Conservation (phyloP, 2,888 invertebrate genomes). For the Agonopterix heracliana region DNA sequence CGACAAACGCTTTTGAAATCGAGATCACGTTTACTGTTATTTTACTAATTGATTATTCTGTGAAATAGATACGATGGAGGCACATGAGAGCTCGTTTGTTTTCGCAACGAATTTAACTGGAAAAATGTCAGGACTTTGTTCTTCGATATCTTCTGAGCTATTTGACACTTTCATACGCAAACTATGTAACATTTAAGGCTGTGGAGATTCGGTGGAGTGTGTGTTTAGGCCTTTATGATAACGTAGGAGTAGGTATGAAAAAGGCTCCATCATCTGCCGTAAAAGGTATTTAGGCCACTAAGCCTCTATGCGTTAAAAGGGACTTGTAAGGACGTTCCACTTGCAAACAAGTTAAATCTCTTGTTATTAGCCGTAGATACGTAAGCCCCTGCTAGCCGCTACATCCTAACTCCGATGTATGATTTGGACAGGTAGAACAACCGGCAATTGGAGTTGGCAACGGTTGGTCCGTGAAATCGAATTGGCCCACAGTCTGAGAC, state of each 20-base stretch:
- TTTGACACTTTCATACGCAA: too few species aligned
- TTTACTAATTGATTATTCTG: slow-evolving; percentile 5
- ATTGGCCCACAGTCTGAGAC: slow-evolving; percentile 68
- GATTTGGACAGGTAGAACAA: slow-evolving; percentile 28
- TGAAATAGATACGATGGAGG: not conserved
- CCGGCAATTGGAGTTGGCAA: slow-evolving; percentile 49
- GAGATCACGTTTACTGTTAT: slow-evolving; percentile 5
- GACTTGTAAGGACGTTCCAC: slow-evolving; percentile 8
- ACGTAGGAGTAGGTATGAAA: not conserved
- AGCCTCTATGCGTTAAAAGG: slow-evolving; percentile 13
- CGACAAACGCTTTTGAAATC: slow-evolving; percentile 5
- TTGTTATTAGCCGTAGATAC: slow-evolving; percentile 10
- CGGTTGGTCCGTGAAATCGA: slow-evolving; percentile 63
- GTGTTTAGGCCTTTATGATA: too few species aligned
- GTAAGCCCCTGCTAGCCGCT: slow-evolving; percentile 9
- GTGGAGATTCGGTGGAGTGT: too few species aligned
- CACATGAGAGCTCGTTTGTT: too few species aligned
- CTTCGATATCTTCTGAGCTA: too few species aligned
- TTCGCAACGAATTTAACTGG: too few species aligned
- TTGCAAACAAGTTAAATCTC: slow-evolving; percentile 13
- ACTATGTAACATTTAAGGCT: too few species aligned
- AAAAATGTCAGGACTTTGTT: too few species aligned
- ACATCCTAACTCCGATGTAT: slow-evolving; percentile 1
- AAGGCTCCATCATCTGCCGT: slow-evolving; percentile 1
- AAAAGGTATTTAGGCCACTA: slow-evolving; percentile 14